Evolutionary conservation across 2,888 invertebrate species (phyloP).

Genomic region (Plusia festucae): DNA sequence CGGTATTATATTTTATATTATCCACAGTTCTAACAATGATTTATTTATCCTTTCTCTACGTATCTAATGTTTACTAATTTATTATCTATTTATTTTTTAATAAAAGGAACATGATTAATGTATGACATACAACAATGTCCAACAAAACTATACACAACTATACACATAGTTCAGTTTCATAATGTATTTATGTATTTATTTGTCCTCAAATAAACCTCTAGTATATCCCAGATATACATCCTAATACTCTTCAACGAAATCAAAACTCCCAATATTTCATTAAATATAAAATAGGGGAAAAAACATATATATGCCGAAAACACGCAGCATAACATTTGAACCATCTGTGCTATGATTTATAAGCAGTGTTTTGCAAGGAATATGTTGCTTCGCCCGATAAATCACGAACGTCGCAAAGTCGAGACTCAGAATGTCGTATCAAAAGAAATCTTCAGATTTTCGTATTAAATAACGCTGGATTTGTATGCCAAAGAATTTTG

Average conservation of each 20-base stretch:
- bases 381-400: constrained; percentile 63
- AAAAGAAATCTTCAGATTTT: constrained; percentile 62
- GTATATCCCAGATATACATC: not conserved
- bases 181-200: too few species aligned
- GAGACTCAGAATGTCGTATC: constrained; percentile 61
- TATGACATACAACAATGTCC: too few species aligned
- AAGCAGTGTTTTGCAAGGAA: constrained; percentile 68
- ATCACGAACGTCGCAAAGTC: constrained; percentile 62
- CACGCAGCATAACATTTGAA: constrained; percentile 64
- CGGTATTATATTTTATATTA: too few species aligned
- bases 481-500: constrained; percentile 30
- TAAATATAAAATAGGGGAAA: constrained; percentile 34
- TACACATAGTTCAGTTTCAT: too few species aligned
- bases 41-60: too few species aligned
- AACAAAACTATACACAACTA: too few species aligned
- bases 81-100: too few species aligned
- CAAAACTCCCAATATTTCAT: constrained; percentile 8
- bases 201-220: too few species aligned
- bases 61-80: too few species aligned
- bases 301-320: constrained; percentile 59
- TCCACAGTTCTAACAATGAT: too few species aligned
- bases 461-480: constrained; percentile 44
- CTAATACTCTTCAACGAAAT: too few species aligned
- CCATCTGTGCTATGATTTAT: constrained; percentile 78
- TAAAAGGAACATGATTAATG: too few species aligned